Evolutionary conservation across 30 jellyfish, hydroid and myxozoan species (phyloP), one percentile per base, ranked within the genome.

Genomic region (Clytia hemisphaerica): DNA sequence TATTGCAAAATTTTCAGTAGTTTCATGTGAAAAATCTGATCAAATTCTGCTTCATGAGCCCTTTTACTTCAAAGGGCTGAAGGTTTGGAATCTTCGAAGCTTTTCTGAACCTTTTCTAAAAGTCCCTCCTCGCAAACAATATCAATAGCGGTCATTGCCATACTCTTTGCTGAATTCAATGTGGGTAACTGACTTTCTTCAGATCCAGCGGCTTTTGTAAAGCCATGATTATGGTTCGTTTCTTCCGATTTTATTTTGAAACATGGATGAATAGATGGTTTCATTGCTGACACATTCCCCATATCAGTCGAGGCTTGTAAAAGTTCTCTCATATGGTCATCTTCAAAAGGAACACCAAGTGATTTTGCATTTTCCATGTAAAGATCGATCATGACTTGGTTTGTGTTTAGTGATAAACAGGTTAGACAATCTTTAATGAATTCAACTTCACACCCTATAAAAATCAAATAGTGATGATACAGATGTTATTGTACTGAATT

Each of bases 381-480:
- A 5, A 75, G 72, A 1, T 72, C 69, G 9, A 78, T 58, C 30
- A 84, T 82, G 26, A 60, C 49, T n/a, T 50, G 47, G 83, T 84
- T 84, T 5, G 66, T 63, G 26, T 48, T 72, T 77, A 84, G 46
- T 31, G 65, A 45, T 4, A 87, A 69, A 38, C 69, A 84, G 40
- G 87, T 83, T 12, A 47, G 69, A 1, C 87, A 77, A 6, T 67
- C 37, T 0, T 83, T 55, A 45, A 72, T 60, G 26, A 62, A 21
- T 45, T 72, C 83, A n/a, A 82, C 59, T 37, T 47, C 60, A 59
- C 94, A 72, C 37, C 94, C 94, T n/a, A 67, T 54, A 1, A 67
- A 45, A 21, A 19, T 37, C 53, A 40, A 7, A 10, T n/a, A 7
- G 53, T 7, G 16, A n/a, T 40, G 10, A 40, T 40, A 40, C n/a